Conservation (phyloP, 2,113 vertebrate species). For the Saimiri boliviensis region DNA sequence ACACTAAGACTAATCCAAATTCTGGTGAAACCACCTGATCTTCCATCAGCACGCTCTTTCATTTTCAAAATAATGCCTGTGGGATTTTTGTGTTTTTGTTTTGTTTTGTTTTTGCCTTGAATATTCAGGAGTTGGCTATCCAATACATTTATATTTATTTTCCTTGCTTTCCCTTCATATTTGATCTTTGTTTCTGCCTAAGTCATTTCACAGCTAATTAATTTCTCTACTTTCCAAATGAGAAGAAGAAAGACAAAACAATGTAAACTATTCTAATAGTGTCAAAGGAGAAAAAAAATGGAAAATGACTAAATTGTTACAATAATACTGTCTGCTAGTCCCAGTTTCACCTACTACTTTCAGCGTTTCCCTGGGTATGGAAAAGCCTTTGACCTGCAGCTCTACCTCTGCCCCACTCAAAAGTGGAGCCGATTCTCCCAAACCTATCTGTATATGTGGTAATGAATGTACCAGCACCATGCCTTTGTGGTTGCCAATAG, state of each 20-base stretch:
- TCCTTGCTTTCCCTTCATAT: constrained; percentile 48
- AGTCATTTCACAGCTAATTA: constrained; percentile 77
- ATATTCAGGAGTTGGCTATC: constrained; percentile 36
- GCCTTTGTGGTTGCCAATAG: not conserved
- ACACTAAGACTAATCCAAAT: not conserved
- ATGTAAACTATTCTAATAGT: not conserved
- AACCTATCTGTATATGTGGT: not conserved
- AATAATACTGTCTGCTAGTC: not conserved
- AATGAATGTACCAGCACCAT: not conserved
- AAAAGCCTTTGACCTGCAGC: not conserved
- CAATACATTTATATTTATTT: constrained; percentile 37
- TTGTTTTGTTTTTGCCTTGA: constrained; percentile 6
- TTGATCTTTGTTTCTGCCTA: constrained; percentile 69
- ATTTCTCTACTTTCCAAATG: constrained; percentile 65
- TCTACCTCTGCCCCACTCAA: not conserved
- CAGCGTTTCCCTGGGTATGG: not conserved
- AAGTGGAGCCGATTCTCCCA: not conserved
- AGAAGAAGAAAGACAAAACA: constrained; percentile 53
- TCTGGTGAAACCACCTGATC: not conserved
- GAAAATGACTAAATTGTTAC: not conserved
- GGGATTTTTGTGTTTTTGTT: not conserved
- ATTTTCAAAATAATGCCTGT: constrained; percentile 22
- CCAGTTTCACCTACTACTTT: not conserved
- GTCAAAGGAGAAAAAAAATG: not conserved
- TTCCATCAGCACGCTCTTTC: not conserved